A percentile compares a stretch with the other conserved stretches of the same genome.
These are phyloP conservation scores for Danio jaintianensis DNA, from an alignment of 2,797 vertebrate genomes.

Conservation along the genomic window DNA sequence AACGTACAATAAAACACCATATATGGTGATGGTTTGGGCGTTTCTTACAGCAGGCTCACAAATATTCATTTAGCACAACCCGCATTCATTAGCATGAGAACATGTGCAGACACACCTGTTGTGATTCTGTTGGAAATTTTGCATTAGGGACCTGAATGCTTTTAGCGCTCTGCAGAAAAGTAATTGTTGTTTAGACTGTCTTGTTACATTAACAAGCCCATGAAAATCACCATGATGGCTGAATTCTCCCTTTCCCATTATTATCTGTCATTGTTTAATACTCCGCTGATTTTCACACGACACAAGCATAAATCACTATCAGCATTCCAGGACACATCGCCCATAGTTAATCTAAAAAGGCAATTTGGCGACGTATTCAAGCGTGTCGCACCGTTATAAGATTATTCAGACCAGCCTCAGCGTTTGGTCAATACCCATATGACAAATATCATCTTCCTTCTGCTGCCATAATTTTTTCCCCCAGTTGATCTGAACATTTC, in stretches of 20 bases:
- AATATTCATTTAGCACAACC: background rate
- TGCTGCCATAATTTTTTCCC: constrained; percentile 34
- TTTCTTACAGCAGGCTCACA: background rate
- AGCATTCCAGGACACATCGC: constrained; percentile 44
- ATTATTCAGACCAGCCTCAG: constrained; percentile 38
- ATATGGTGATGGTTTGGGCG: background rate
- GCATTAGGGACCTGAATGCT: background rate
- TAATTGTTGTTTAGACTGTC: constrained; percentile 34
- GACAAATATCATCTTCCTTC: constrained; percentile 26
- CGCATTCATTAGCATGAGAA: background rate
- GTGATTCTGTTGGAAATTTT: background rate
- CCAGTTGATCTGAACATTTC: constrained; percentile 10
- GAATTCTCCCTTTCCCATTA: constrained; percentile 15
- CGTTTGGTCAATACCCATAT: constrained; percentile 45
- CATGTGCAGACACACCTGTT: constrained; percentile 19
- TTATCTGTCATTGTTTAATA: constrained; percentile 54
- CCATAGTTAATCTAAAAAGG: constrained; percentile 52
- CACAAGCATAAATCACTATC: constrained; percentile 52
- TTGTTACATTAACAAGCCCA: constrained; percentile 33
- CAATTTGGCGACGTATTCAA: constrained; percentile 46
- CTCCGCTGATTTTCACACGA: constrained; percentile 24
- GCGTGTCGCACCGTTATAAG: constrained; percentile 34
- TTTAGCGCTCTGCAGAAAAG: background rate
- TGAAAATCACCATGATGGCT: constrained; percentile 36
- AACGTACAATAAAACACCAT: background rate